These are phyloP conservation scores for Spinus pinus DNA, from an alignment of 2,797 vertebrate genomes.

Conservation along the genomic window DNA sequence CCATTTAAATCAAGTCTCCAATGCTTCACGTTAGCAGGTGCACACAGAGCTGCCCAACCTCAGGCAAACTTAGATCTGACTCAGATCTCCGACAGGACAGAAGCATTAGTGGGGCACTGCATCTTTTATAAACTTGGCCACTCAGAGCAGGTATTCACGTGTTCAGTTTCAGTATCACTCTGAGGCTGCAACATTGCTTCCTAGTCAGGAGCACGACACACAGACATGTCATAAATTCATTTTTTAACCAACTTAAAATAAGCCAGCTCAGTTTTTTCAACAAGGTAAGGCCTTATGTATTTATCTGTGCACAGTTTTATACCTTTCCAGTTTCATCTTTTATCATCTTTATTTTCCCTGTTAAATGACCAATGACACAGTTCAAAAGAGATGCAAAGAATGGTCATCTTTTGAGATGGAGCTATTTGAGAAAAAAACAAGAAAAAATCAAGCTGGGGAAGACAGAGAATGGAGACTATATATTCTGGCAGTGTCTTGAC, in stretches of 20 bases:
- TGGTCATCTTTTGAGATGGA: not conserved
- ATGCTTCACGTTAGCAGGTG: not conserved
- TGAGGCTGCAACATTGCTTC: not conserved
- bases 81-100: not conserved
- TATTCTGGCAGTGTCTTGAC: not conserved
- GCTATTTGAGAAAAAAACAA: not conserved
- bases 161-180: constrained; percentile 37
- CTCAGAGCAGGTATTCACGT: not conserved
- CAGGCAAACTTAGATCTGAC: not conserved
- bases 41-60: not conserved
- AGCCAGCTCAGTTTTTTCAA: not conserved
- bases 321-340: not conserved
- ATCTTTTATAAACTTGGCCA: not conserved
- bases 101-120: not conserved
- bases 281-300: not conserved
- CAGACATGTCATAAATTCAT: not conserved
- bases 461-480: not conserved
- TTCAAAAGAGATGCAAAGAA: not conserved
- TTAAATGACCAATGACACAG: not conserved
- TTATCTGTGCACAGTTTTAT: not conserved
- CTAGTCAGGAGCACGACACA: not conserved
- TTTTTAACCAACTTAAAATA: not conserved
- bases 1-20: not conserved
- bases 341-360: not conserved
- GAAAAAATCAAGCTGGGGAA: not conserved